Percentiles rank a stretch among this genome's conserved stretches.
Conservation (phyloP, 2,797 vertebrate genomes). For the Graptemys geographica region DNA sequence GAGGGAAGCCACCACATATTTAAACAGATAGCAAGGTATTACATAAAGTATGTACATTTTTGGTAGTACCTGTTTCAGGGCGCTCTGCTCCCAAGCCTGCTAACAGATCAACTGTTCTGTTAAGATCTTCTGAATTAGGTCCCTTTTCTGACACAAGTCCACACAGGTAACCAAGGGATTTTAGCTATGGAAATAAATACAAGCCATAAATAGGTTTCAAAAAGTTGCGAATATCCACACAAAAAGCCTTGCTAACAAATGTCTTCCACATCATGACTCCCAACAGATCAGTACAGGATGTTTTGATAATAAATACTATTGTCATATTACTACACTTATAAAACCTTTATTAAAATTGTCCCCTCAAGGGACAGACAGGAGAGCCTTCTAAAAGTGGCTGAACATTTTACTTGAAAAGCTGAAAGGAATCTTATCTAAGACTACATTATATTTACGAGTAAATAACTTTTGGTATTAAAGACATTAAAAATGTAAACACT, state of each 20-base stretch:
- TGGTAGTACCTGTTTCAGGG: slow-evolving; percentile 90
- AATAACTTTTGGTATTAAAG: not conserved
- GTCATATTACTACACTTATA: not conserved
- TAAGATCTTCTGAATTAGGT: slow-evolving; percentile 94
- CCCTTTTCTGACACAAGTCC: slow-evolving; percentile 93
- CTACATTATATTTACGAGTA: not conserved
- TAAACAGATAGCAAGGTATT: not conserved
- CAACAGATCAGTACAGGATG: not conserved
- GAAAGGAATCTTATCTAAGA: not conserved
- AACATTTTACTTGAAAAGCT: not conserved
- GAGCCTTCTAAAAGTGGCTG: not conserved
- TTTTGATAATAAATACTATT: not conserved
- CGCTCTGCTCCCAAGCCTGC: slow-evolving; percentile 95
- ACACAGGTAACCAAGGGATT: slow-evolving; percentile 94
- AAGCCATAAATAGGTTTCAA: slow-evolving; percentile 18
- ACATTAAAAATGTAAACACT: not conserved
- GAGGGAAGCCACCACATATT: not conserved
- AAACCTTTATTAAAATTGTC: not conserved
- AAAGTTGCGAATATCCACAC: not conserved
- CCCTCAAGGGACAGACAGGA: not conserved
- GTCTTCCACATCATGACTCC: not conserved
- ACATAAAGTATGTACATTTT: rapidly evolving
- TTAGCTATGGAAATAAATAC: slow-evolving; percentile 82
- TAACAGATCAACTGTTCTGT: slow-evolving; percentile 94
- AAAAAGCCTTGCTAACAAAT: not conserved